Conservation (phyloP, 1,140 invertebrate species). For the Globodera rostochiensis region DNA sequence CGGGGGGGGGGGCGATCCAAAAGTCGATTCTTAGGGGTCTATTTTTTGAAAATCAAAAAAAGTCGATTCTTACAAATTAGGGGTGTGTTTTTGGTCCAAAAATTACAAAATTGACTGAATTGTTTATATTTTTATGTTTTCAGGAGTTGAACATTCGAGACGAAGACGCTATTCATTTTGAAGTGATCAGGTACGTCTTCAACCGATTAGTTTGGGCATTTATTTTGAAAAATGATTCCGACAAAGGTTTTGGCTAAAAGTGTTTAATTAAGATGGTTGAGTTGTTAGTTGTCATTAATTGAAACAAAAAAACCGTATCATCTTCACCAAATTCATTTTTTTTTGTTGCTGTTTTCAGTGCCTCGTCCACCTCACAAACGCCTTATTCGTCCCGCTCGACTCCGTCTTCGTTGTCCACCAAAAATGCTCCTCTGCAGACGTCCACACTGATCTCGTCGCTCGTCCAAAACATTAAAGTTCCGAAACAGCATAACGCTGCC, state of each 20-base stretch:
- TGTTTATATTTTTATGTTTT: neutral
- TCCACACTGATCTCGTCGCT: conserved; percentile 27
- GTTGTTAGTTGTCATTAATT: too few species aligned
- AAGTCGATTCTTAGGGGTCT: too few species aligned
- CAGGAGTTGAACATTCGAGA: conserved; percentile 23
- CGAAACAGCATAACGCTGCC: conserved; percentile 1
- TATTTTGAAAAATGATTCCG: neutral
- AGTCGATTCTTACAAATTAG: too few species aligned
- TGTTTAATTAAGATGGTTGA: too few species aligned
- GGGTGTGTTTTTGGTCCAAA: too few species aligned
- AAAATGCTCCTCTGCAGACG: neutral
- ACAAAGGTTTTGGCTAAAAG: neutral
- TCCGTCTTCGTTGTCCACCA: neutral
- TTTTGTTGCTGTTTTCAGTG: neutral
- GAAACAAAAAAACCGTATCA: too few species aligned
- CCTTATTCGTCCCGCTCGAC: neutral
- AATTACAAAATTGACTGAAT: too few species aligned
- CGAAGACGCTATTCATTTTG: conserved; percentile 24
- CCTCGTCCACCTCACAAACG: conserved; percentile 8
- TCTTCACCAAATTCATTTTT: too few species aligned
- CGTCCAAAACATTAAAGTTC: conserved; percentile 40
- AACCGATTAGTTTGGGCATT: neutral
- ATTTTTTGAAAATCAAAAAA: too few species aligned
- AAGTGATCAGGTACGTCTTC: neutral
- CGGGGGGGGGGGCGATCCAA: too few species aligned